Evolutionary conservation across 2,113 vertebrate genomes (phyloP).

Genomic region (Lanius collurio): DNA sequence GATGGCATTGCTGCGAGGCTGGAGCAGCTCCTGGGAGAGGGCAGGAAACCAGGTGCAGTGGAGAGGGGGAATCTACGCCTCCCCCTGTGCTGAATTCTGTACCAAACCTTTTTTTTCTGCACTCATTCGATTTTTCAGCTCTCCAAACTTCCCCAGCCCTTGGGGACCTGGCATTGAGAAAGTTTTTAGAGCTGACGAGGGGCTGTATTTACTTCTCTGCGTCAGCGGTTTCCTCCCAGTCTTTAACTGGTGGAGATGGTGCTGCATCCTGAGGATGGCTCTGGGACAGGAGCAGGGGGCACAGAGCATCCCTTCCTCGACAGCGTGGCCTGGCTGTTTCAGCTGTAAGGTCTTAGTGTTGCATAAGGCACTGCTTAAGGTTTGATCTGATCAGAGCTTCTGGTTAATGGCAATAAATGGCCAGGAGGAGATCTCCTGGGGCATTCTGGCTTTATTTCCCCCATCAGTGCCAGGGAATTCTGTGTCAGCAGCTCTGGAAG

Average conservation of each 20-base stretch:
- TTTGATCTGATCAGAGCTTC: neutral
- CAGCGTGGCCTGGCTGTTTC: accelerated
- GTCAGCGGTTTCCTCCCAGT: neutral
- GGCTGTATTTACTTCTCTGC: neutral
- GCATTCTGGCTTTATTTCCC: neutral
- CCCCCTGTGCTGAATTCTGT: neutral
- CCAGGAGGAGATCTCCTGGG: neutral
- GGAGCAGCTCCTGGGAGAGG: neutral
- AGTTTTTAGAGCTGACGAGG: neutral
- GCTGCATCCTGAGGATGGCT: neutral
- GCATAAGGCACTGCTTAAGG: neutral
- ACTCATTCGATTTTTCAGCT: neutral
- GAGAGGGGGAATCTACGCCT: accelerated
- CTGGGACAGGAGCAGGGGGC: neutral
- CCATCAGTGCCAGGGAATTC: neutral
- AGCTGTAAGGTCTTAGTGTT: neutral
- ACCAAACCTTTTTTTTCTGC: neutral
- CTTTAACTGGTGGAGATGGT: neutral
- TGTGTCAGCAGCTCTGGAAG: neutral
- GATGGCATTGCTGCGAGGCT: neutral
- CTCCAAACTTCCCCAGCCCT: neutral
- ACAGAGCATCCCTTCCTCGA: neutral
- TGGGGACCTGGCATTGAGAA: neutral
- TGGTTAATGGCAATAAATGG: neutral
- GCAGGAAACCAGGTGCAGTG: neutral